Conservation (phyloP, 2,888 invertebrate genomes). For the Lepidochitona cinerea region DNA sequence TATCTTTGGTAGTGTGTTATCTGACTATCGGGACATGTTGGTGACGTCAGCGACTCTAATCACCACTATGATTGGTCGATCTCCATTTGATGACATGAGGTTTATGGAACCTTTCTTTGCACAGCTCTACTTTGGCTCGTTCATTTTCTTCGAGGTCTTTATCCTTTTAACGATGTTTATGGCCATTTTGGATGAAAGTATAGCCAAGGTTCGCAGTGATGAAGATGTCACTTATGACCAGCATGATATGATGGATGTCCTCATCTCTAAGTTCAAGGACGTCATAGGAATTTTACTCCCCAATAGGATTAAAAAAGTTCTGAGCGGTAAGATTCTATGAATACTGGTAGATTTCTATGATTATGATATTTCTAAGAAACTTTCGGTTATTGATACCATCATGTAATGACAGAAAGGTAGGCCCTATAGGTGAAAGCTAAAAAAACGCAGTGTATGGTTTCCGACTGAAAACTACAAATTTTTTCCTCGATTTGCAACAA, state of each 20-base stretch:
- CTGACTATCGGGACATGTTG: conserved; percentile 41
- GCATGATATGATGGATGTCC: not conserved
- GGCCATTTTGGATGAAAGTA: conserved; percentile 48
- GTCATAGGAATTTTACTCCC: not conserved
- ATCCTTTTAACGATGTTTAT: conserved; percentile 51
- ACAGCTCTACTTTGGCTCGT: conserved; percentile 49
- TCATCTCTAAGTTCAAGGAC: not conserved
- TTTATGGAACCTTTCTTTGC: conserved; percentile 36
- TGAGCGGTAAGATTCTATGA: not conserved
- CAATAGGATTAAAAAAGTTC: not conserved
- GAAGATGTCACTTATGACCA: not conserved
- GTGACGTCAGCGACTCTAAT: conserved; percentile 44
- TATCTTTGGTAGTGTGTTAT: conserved; percentile 41
- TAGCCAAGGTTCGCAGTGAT: conserved; percentile 6
- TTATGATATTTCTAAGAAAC: no score
- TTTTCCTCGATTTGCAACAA: no score
- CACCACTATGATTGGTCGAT: conserved; percentile 50
- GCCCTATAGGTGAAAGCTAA: no score
- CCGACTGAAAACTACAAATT: no score
- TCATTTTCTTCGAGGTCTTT: conserved; percentile 48
- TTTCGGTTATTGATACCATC: no score
- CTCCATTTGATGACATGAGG: conserved; percentile 43
- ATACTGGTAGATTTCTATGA: no score
- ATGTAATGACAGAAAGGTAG: no score
- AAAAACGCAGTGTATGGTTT: no score